phyloP scores from a whole-genome alignment of 2,888 invertebrate species.

The Carabus problematicus region DNA sequence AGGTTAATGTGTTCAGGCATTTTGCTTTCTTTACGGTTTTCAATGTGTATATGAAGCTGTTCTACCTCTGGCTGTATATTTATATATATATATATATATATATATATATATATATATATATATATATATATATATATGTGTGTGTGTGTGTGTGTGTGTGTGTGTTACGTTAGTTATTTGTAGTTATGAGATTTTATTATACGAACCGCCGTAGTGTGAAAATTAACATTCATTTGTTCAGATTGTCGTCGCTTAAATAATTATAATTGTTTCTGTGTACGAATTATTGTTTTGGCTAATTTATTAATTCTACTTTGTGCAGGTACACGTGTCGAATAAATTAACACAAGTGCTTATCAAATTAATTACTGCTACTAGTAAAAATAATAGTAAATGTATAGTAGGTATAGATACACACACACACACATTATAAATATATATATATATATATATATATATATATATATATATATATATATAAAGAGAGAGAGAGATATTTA shows the following conservation, averaged over 20 bases:
- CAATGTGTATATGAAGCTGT: neutral
- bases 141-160: neutral
- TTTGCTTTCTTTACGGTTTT: constrained; percentile 30
- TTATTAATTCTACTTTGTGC: constrained; percentile 9
- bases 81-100: too few species aligned
- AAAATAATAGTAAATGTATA: too few species aligned
- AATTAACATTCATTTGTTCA: constrained; percentile 29
- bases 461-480: too few species aligned
- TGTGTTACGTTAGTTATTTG: constrained; percentile 22
- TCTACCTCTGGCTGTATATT: neutral
- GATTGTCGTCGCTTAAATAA: constrained; percentile 25
- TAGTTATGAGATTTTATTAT: constrained; percentile 28
- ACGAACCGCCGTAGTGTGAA: constrained; percentile 21
- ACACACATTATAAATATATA: too few species aligned
- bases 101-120: neutral
- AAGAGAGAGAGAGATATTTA: too few species aligned
- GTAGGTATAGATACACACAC: too few species aligned
- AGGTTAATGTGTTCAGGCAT: constrained; percentile 28
- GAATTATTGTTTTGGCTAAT: constrained; percentile 25
- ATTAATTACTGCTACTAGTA: too few species aligned
- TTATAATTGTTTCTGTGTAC: constrained; percentile 16
- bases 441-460: too few species aligned
- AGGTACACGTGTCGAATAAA: too few species aligned
- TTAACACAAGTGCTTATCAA: too few species aligned
- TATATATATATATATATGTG: neutral